A percentile compares a stretch with the other conserved stretches of the same genome.
Evolutionary conservation across 2,113 vertebrate genomes (phyloP).

Genomic region (Antechinus stuartii): DNA sequence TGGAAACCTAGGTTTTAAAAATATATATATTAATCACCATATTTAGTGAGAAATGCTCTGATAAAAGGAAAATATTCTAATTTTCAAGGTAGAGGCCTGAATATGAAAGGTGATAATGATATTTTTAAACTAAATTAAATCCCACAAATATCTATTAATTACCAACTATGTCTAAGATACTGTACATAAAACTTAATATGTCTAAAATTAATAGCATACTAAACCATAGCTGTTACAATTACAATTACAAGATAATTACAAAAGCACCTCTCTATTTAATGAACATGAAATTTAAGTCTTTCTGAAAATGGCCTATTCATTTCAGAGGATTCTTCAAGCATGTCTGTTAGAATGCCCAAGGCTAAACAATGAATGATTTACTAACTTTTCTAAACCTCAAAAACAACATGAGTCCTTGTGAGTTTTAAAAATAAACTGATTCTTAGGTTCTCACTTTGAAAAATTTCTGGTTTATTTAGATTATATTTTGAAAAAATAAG

Average conservation of each 20-base stretch:
- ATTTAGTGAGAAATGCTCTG: slow-evolving; percentile 17
- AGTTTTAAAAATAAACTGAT: slow-evolving; percentile 41
- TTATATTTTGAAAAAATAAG: slow-evolving; percentile 10
- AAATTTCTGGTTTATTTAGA: not conserved
- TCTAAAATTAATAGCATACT: slow-evolving; percentile 68
- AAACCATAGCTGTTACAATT: slow-evolving; percentile 58
- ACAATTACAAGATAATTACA: slow-evolving; percentile 23
- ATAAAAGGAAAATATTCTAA: not conserved
- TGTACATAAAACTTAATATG: not conserved
- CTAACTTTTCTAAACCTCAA: slow-evolving; percentile 27
- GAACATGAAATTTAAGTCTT: slow-evolving; percentile 45
- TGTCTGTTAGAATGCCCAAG: not conserved
- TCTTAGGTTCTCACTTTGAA: slow-evolving; percentile 29
- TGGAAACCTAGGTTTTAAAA: slow-evolving; percentile 48
- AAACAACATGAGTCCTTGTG: not conserved
- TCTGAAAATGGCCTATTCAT: slow-evolving; percentile 64
- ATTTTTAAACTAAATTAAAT: not conserved
- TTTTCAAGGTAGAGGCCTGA: slow-evolving; percentile 40
- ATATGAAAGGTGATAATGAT: not conserved
- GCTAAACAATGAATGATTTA: slow-evolving; percentile 33
- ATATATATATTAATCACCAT: slow-evolving; percentile 15
- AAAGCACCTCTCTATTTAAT: not conserved
- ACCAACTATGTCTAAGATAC: not conserved
- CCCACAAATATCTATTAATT: not conserved
- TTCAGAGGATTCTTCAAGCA: slow-evolving; percentile 54